A percentile compares a stretch with the other conserved stretches of the same genome.
phyloP scores from a whole-genome alignment of 2,797 vertebrate species.

The Agapornis canus region DNA sequence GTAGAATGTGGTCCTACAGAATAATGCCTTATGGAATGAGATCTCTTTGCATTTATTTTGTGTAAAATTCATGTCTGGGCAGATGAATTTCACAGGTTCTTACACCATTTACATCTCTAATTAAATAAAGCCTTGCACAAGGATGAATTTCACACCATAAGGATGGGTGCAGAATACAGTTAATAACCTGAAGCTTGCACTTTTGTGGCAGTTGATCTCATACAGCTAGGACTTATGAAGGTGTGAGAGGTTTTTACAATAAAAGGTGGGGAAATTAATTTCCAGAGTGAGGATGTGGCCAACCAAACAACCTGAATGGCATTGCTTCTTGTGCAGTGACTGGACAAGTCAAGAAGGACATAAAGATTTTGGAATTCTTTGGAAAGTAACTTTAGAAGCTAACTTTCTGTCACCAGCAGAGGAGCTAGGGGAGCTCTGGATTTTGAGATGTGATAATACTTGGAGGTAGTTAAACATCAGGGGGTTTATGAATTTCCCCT shows the following conservation, averaged over 20 bases:
- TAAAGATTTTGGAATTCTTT: neutral
- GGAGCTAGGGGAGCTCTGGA: neutral
- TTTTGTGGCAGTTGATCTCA: neutral
- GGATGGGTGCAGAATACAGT: neutral
- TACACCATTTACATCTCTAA: neutral
- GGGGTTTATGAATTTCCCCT: neutral
- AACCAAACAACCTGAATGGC: neutral
- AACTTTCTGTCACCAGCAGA: neutral
- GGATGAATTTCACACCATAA: neutral
- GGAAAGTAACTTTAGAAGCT: neutral
- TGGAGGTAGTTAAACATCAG: neutral
- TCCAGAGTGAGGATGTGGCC: neutral
- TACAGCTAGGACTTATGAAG: conserved; percentile 8
- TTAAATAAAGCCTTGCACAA: neutral
- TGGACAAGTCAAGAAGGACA: neutral
- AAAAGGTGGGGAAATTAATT: conserved; percentile 23
- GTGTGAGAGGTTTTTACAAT: neutral
- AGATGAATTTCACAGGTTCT: neutral
- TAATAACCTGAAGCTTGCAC: conserved; percentile 8
- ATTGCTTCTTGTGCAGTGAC: neutral
- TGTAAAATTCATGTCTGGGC: neutral
- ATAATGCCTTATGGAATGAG: neutral
- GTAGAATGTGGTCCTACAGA: neutral
- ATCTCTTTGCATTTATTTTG: neutral
- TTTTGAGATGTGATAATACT: neutral